These are phyloP conservation scores for Arremon aurantiirostris DNA, from an alignment of 2,797 vertebrate species.

Conservation along the genomic window DNA sequence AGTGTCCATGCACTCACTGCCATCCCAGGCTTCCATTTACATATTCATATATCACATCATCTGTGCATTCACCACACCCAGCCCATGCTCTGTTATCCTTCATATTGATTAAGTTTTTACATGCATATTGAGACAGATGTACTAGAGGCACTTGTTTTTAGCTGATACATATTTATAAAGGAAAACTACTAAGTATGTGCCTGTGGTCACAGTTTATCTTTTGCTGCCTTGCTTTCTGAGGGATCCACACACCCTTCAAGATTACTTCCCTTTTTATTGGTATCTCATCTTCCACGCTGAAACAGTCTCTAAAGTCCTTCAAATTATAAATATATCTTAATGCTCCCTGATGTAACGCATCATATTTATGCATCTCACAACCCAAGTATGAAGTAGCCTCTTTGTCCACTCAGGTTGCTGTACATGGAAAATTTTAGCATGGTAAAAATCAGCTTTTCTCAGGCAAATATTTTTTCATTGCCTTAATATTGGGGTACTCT, in stretches of 20 bases:
- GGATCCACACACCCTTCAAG: neutral
- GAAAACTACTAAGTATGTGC: neutral
- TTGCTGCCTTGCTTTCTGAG: neutral
- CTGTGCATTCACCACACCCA: neutral
- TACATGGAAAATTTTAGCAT: neutral
- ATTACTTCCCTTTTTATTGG: conserved; percentile 3
- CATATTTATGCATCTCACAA: neutral
- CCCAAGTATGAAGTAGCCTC: neutral
- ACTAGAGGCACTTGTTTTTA: neutral
- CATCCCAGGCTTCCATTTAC: neutral
- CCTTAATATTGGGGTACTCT: neutral
- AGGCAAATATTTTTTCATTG: neutral
- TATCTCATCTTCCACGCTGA: neutral
- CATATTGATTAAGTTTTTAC: neutral
- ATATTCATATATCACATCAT: neutral
- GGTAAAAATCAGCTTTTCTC: neutral
- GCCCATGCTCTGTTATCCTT: neutral
- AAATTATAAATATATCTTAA: conserved; percentile 17
- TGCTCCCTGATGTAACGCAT: neutral
- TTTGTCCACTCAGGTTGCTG: neutral
- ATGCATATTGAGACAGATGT: neutral
- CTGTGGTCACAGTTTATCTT: conserved; percentile 32
- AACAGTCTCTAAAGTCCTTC: neutral
- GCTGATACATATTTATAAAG: conserved; percentile 15
- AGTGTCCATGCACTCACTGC: neutral